Evolutionary conservation across 2,888 invertebrate species (phyloP).

Genomic region (Willowsia nigromaculata): DNA sequence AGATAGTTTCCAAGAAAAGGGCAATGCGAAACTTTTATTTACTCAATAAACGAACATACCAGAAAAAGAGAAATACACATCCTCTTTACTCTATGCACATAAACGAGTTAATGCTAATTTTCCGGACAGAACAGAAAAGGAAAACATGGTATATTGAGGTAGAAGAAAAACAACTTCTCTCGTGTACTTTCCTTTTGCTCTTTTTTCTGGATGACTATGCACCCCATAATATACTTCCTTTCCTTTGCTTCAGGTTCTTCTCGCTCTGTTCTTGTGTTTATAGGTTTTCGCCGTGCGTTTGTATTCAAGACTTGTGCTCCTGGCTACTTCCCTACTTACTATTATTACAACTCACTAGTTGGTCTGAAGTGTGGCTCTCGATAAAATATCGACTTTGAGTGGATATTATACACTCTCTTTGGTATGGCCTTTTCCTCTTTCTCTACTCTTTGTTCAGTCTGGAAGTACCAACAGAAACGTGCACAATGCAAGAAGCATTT

Average conservation of each 20-base stretch:
- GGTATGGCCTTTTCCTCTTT: background rate
- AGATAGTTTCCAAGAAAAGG: no score
- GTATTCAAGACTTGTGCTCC: conserved; percentile 34
- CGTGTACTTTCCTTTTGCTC: background rate
- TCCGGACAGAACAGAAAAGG: background rate
- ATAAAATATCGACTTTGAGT: conserved; percentile 56
- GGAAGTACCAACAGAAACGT: background rate
- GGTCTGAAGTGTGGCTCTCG: conserved; percentile 48
- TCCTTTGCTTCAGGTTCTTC: background rate
- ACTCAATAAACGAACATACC: no score
- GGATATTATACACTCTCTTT: conserved; percentile 33
- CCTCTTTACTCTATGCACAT: no score
- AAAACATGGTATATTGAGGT: background rate
- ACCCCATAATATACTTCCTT: background rate
- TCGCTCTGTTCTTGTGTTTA: background rate
- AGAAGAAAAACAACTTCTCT: background rate
- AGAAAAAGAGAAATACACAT: no score
- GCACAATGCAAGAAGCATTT: conserved; percentile 25
- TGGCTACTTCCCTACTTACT: conserved; percentile 5
- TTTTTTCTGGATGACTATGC: background rate
- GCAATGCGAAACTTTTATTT: no score
- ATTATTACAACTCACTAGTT: conserved; percentile 44
- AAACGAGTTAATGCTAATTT: background rate
- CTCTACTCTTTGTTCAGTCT: background rate
- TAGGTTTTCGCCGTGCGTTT: conserved; percentile 2